Percentiles rank a stretch among this genome's conserved stretches.
Evolutionary conservation across 2,888 invertebrate genomes (phyloP).

Genomic region (Pammene aurita): DNA sequence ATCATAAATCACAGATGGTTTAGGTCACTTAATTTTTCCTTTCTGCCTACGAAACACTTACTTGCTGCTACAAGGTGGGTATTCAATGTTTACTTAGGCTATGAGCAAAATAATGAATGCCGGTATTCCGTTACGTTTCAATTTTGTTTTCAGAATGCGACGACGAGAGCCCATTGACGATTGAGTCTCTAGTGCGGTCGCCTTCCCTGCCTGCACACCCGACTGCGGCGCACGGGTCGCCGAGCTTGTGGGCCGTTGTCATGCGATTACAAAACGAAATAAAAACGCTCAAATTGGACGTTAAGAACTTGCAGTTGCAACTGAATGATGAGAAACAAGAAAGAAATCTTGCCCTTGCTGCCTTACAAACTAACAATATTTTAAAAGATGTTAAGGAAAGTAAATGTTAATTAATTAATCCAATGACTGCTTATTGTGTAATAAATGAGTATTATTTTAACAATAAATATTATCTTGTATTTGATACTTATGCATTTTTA

Average conservation of each 20-base stretch:
- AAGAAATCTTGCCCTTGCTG: slow-evolving; percentile 74
- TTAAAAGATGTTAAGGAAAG: slow-evolving; percentile 77
- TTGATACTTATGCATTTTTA: slow-evolving; percentile 12
- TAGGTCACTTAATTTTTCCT: slow-evolving; percentile 12
- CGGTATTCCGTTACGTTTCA: slow-evolving; percentile 50
- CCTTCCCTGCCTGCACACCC: slow-evolving; percentile 77
- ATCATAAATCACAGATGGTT: slow-evolving; percentile 13
- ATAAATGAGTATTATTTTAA: slow-evolving; percentile 28
- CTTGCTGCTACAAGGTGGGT: slow-evolving; percentile 52
- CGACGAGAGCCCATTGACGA: slow-evolving; percentile 67
- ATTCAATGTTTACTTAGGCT: slow-evolving; percentile 47
- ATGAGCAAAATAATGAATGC: slow-evolving; percentile 43
- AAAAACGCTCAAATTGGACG: slow-evolving; percentile 84
- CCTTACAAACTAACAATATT: slow-evolving; percentile 71
- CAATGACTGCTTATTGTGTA: slow-evolving; percentile 9
- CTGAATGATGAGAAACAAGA: slow-evolving; percentile 87
- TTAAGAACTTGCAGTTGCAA: slow-evolving; percentile 83
- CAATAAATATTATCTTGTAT: slow-evolving; percentile 15
- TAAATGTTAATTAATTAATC: slow-evolving; percentile 63
- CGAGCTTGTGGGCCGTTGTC: slow-evolving; percentile 90
- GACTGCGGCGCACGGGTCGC: slow-evolving; percentile 68
- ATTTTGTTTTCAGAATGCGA: slow-evolving; percentile 77
- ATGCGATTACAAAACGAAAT: slow-evolving; percentile 90
- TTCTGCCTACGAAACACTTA: slow-evolving; percentile 26
- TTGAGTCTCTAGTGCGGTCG: slow-evolving; percentile 76